A percentile compares a stretch with the other conserved stretches of the same genome.
Conservation (phyloP, 2,797 vertebrate species). For the Eulemur rubriventer region DNA sequence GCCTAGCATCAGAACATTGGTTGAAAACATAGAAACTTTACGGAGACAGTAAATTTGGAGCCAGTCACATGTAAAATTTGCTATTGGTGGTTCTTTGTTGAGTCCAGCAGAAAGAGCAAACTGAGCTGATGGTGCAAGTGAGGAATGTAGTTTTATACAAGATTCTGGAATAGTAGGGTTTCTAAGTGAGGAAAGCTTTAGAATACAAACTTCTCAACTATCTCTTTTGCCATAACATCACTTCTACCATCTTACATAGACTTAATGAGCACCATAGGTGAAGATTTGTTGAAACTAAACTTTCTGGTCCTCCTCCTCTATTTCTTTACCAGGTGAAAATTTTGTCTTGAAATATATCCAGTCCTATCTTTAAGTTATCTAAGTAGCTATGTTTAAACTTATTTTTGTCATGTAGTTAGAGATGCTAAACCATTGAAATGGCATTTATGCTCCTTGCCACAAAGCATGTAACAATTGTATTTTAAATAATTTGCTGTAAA, state of each 20-base stretch:
- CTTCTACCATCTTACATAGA: background rate
- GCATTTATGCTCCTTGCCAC: background rate
- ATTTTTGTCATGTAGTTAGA: background rate
- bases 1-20: background rate
- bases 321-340: background rate
- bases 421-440: background rate
- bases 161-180: background rate
- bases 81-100: conserved; percentile 10
- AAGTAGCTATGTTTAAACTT: background rate
- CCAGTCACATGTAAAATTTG: conserved; percentile 40
- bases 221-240: background rate
- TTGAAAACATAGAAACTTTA: background rate
- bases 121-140: conserved; percentile 7
- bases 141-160: background rate
- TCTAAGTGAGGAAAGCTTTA: background rate
- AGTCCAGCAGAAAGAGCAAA: conserved; percentile 28
- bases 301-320: background rate
- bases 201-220: background rate
- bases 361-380: background rate
- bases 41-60: background rate
- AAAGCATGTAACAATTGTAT: background rate
- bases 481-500: conserved; percentile 19
- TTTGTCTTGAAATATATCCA: background rate
- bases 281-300: conserved; percentile 32
- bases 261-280: background rate